A percentile compares a stretch with the other conserved stretches of the same genome.
phyloP scores from a whole-genome alignment of 2,797 vertebrate genomes.

The Syndactyla subalaris region DNA sequence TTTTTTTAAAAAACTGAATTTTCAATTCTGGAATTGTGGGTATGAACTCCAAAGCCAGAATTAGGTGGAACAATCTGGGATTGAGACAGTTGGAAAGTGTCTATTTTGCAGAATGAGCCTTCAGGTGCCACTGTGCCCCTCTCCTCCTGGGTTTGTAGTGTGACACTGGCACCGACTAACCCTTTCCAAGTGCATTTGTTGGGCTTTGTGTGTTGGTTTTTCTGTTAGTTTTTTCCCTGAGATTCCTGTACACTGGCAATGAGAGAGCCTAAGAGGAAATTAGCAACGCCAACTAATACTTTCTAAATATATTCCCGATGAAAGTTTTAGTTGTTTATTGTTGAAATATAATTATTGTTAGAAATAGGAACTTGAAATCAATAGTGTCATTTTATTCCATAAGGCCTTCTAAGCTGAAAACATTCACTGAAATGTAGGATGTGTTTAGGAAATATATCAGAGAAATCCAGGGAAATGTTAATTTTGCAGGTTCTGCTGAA shows the following conservation, averaged over 20 bases:
- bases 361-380: background rate
- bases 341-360: background rate
- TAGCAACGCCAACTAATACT: background rate
- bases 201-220: background rate
- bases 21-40: background rate
- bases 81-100: background rate
- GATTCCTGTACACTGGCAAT: background rate
- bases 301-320: background rate
- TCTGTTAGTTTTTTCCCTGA: background rate
- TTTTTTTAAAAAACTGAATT: background rate
- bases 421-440: background rate
- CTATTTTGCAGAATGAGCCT: background rate
- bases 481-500: background rate
- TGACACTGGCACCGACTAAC: background rate
- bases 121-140: background rate
- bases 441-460: background rate
- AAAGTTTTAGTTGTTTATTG: background rate
- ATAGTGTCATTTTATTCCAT: background rate
- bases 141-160: background rate
- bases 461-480: background rate
- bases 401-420: background rate
- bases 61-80: background rate
- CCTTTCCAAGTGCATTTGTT: background rate
- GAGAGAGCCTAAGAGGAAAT: background rate
- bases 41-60: background rate